Evolutionary conservation across 2,113 vertebrate species (phyloP).

Genomic region (Lanius ludovicianus): DNA sequence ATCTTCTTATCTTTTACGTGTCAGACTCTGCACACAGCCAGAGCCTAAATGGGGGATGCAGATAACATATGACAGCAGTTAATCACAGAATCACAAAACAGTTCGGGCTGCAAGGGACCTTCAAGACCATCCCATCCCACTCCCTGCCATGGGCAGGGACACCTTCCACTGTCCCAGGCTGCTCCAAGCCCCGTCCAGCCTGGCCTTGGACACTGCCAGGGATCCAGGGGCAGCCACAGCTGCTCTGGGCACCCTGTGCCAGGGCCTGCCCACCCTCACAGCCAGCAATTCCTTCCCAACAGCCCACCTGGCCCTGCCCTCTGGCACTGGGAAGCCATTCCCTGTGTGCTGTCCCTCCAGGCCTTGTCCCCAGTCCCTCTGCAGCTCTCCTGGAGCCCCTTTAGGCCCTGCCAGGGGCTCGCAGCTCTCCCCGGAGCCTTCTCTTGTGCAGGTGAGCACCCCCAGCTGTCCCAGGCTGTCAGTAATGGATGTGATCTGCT

Average conservation of each 20-base stretch:
- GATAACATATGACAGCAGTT: fast-evolving
- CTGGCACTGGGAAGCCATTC: neutral
- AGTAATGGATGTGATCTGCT: neutral
- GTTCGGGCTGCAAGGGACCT: neutral
- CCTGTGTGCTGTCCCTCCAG: fast-evolving
- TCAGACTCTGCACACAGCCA: neutral
- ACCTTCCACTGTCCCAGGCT: fast-evolving
- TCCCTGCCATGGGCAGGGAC: fast-evolving
- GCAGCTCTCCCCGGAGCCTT: neutral
- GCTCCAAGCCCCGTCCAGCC: fast-evolving
- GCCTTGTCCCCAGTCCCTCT: neutral
- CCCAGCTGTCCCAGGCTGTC: fast-evolving
- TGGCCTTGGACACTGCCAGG: neutral
- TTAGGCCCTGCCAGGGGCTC: neutral
- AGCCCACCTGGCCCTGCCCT: neutral
- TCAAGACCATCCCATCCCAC: fast-evolving
- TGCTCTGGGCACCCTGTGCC: neutral
- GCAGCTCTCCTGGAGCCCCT: neutral
- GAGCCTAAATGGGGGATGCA: neutral
- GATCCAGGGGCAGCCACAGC: neutral
- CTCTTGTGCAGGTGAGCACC: fast-evolving
- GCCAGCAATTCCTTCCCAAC: fast-evolving
- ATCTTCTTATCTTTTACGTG: neutral
- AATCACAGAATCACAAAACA: fast-evolving
- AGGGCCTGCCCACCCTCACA: no score